A percentile compares a stretch with the other conserved stretches of the same genome.
Conservation (phyloP, 2,113 vertebrate genomes). For the Malurus elegans region DNA sequence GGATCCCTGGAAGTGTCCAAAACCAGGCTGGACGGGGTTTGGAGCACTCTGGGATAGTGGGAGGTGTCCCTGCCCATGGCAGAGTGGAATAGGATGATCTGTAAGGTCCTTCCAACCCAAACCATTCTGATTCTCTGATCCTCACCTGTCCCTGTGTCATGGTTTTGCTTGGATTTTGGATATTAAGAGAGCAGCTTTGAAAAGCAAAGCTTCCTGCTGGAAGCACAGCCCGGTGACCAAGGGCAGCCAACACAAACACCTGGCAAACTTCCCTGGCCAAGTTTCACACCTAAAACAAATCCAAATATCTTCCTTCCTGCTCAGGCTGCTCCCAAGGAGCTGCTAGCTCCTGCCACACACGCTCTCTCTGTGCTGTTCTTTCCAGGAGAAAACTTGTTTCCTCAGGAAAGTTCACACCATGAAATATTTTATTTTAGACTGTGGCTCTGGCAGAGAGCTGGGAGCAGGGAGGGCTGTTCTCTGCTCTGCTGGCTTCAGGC, state of each 20-base stretch:
- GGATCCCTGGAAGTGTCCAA: neutral
- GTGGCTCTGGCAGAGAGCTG: accelerated
- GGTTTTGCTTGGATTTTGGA: no score
- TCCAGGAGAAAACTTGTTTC: constrained; percentile 11
- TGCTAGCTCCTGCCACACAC: neutral
- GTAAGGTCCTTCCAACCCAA: neutral
- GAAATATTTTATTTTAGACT: neutral
- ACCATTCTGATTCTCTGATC: neutral
- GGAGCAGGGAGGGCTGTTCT: neutral
- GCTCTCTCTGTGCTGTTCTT: neutral
- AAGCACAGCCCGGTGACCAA: neutral
- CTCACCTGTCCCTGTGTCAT: neutral
- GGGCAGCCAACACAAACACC: constrained; percentile 27
- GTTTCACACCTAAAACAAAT: constrained; percentile 55
- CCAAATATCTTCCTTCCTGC: constrained; percentile 55
- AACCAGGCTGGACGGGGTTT: accelerated
- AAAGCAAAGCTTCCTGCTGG: neutral
- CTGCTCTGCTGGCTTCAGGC: neutral
- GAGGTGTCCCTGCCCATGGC: neutral
- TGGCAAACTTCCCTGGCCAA: constrained; percentile 26
- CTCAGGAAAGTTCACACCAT: neutral
- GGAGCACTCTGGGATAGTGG: accelerated
- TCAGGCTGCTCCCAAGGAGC: neutral
- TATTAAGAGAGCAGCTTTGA: neutral
- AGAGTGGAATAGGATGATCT: neutral